Evolutionary conservation across 2,888 invertebrate species (phyloP).

Genomic region (Philhelius pedissequus): DNA sequence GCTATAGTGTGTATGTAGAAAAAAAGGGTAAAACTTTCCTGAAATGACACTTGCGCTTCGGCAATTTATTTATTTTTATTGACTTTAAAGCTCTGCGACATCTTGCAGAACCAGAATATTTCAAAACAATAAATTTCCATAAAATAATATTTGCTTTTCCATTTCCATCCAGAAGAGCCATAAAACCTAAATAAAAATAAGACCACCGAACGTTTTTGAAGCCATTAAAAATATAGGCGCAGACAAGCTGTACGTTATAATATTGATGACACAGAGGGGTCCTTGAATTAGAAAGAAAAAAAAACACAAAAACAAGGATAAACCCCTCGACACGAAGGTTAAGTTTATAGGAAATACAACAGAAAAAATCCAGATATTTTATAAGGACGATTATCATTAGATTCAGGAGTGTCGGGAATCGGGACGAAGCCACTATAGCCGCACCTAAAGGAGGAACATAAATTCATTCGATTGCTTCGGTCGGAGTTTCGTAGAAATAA

Average conservation of each 20-base stretch:
- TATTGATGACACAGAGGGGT: constrained; percentile 35
- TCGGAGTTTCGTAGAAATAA: neutral
- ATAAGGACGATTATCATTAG: constrained; percentile 65
- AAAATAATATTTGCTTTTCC: constrained; percentile 51
- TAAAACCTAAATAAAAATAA: constrained; percentile 54
- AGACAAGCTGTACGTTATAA: constrained; percentile 33
- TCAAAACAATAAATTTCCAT: constrained; percentile 51
- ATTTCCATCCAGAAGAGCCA: constrained; percentile 1
- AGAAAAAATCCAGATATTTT: constrained; percentile 42
- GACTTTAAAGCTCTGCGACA: constrained; percentile 66
- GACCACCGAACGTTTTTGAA: constrained; percentile 46
- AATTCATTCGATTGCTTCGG: constrained; percentile 43
- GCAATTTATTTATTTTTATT: constrained; percentile 67
- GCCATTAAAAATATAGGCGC: constrained; percentile 61
- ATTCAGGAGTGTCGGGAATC: too few species aligned
- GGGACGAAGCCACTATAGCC: constrained; percentile 36
- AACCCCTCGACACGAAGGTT: neutral
- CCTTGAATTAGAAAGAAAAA: neutral
- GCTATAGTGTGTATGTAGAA: neutral
- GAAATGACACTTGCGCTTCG: constrained; percentile 60
- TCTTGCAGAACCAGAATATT: constrained; percentile 47
- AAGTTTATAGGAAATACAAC: neutral
- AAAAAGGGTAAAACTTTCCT: constrained; percentile 57
- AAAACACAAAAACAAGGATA: neutral
- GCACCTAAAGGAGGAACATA: constrained; percentile 36